Base-by-base conservation (phyloP, 1,140 invertebrate species). In the Telenomus remus region DNA sequence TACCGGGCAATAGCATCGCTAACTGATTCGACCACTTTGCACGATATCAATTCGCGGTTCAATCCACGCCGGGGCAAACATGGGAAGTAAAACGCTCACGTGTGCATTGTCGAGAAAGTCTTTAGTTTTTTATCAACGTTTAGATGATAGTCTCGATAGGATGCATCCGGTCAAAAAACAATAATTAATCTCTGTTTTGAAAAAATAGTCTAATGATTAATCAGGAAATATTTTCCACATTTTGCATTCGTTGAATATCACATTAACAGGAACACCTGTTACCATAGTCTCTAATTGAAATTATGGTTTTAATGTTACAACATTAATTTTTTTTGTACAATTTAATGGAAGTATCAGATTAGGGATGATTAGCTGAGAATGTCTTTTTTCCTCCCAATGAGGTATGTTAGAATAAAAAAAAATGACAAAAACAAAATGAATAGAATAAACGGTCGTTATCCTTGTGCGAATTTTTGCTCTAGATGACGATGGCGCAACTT, bases 401-500 rank as follows among this genome's bases (percentile, higher is more conserved):
- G 4, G 11, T 9, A 43, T 43, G 39, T 8, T 4, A 43, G n/a
- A 6, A 4, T 9, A n/a, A 43, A 43, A 8, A 4, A 56, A 63
- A 60, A 60, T 44, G 19, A 49, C 0, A 61, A 51, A 46, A 63
- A 61, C 16, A 10, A 44, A 54, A 56, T 78, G 42, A 49, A 66
- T 63, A 63, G 57, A 57, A 77, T 64, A 83, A 79, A 81, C 78
- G 79, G 80, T 44, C 44, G 72, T 63, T 68, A 71, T 83, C 82
- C 82, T 85, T 85, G 82, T 72, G 50, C 65, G 73, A 65, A 78
- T 76, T 63, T 66, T 76, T 80, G 81, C 81, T 82, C 81, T 69
- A 82, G 51, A 84, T 81, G 61, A 53, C 51, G 59, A 70, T 83
- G 76, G 68, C 78, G 80, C 77, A 85, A 85, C 72, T 51, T 74